Conservation (phyloP, 2,888 invertebrate genomes). For the Megastigmus dorsalis region DNA sequence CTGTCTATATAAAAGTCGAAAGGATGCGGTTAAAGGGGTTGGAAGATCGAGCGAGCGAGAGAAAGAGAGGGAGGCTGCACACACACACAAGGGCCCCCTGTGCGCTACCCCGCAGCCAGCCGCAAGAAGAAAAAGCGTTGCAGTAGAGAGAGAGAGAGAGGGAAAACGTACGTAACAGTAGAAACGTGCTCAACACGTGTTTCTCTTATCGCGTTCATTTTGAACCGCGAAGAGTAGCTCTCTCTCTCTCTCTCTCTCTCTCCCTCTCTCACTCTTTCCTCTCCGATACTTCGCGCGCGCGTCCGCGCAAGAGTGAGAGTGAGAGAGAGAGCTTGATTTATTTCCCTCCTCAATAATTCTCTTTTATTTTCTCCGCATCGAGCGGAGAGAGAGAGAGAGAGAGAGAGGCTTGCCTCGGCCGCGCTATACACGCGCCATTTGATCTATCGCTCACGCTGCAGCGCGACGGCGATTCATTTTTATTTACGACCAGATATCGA, state of each 20-base stretch:
- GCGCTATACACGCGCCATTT: not conserved
- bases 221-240: constrained; percentile 15
- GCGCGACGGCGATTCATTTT: constrained; percentile 32
- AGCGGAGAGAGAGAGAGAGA: not conserved
- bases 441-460: constrained; percentile 25
- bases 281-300: constrained; percentile 58
- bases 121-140: not conserved
- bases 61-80: not conserved
- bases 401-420: too few species aligned
- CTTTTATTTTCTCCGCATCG: constrained; percentile 62
- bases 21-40: not conserved
- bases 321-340: constrained; percentile 63
- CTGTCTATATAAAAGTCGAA: not conserved
- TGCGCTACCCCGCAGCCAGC: too few species aligned
- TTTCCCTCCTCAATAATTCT: constrained; percentile 68
- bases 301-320: too few species aligned
- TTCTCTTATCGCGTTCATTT: constrained; percentile 67
- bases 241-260: too few species aligned
- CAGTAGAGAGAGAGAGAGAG: too few species aligned
- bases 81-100: too few species aligned
- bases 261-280: constrained; percentile 61
- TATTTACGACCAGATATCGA: constrained; percentile 17
- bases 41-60: not conserved
- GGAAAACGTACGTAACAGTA: constrained; percentile 16
- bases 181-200: constrained; percentile 71